Conservation (phyloP, 2,888 invertebrate species). For the Ichneumoninae sp. region DNA sequence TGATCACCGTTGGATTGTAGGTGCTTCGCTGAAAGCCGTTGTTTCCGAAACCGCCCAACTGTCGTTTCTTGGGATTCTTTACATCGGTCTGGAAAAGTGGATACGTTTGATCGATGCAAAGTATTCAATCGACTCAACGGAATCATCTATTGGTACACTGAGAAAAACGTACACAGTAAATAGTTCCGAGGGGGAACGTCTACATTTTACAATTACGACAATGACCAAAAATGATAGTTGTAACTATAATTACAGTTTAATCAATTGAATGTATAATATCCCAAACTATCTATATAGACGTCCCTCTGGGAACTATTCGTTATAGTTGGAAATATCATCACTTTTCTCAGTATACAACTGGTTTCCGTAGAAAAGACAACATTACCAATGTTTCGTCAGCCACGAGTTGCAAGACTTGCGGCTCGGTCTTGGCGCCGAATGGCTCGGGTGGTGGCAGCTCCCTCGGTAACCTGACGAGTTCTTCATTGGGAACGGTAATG, state of each 20-base stretch:
- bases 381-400: slow-evolving; percentile 36
- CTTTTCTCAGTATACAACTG: not conserved
- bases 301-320: too few species aligned
- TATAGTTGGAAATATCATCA: too few species aligned
- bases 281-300: too few species aligned
- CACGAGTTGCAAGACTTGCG: slow-evolving; percentile 34
- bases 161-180: too few species aligned
- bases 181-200: too few species aligned
- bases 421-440: slow-evolving; percentile 45
- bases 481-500: slow-evolving; percentile 35
- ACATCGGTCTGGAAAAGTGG: slow-evolving; percentile 49
- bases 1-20: slow-evolving; percentile 47
- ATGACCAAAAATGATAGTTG: too few species aligned
- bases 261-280: too few species aligned
- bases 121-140: not conserved
- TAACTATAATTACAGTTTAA: too few species aligned
- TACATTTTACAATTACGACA: too few species aligned
- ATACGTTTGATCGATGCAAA: not conserved
- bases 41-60: slow-evolving; percentile 70
- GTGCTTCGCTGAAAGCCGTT: slow-evolving; percentile 47
- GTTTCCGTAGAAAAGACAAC: not conserved
- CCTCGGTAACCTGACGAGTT: slow-evolving; percentile 67
- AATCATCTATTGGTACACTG: not conserved
- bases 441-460: slow-evolving; percentile 68
- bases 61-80: slow-evolving; percentile 75